Evolutionary conservation across 2,888 invertebrate species (phyloP), one percentile per base, ranked within the genome.

Genomic region (Acrocyrtus sp.): DNA sequence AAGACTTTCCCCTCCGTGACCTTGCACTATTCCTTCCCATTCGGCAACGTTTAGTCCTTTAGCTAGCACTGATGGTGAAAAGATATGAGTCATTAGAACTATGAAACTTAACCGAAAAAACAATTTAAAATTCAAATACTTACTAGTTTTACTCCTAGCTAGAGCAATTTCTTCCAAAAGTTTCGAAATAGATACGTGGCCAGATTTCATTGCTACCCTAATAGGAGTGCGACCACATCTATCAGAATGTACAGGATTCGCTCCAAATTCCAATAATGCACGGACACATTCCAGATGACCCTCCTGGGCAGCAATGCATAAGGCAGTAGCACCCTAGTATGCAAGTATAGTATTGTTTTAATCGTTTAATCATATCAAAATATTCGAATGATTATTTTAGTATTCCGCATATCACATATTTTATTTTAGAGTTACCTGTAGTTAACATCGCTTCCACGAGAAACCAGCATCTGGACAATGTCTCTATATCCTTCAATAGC

Each of bases 261-360:
- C 94, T 22, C 94, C 94, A 81, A 91, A 90, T 84, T 94, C 94
- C 81, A 92, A 87, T 27, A 95, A 85, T 81, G 90, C 92, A 68
- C 93, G 87, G 0, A 97, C 97, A 82, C 96, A 96, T 75, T 92
- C 91, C 17, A 80, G 73, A 83, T 96, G 96, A 0, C 97, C 97
- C 84, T 97, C 97, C 84, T 97, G 97, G 0, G 97, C 94, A 0
- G 97, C 96, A 69, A 98, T 96, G 81, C 96, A 85, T 74, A 98
- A 86, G 8, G 97, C 96, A 15, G 97, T 96, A 53, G 97, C 97
- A 22, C 97, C 97, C 80, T 81, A 47, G 17, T 56, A 54, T 2
- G 22, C 53, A 63, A 50, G 81, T 85, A 85, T 12, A 72, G 12
- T 24, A 41, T n/a, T n/a, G n/a, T n/a, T n/a, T n/a, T n/a, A n/a